phyloP scores from a whole-genome alignment of 2,797 vertebrate species.

The Hydrolagus colliei region DNA sequence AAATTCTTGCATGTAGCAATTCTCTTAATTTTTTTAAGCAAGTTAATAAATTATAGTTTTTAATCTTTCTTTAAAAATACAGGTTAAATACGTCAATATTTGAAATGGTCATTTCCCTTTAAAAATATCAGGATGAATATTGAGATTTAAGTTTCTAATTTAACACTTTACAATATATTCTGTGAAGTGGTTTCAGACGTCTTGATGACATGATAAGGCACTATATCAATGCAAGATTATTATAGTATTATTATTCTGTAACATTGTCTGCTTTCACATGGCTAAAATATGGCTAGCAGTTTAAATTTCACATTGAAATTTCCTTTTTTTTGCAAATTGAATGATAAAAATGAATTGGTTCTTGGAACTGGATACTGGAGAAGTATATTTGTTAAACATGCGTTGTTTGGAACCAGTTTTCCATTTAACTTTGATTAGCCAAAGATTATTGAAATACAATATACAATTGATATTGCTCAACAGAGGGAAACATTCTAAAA shows the following conservation, averaged over 20 bases:
- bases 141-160: background rate
- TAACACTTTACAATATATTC: background rate
- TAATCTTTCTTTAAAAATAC: background rate
- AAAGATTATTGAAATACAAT: background rate
- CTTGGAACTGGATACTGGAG: background rate
- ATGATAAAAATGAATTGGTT: constrained; percentile 12
- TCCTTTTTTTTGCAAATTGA: background rate
- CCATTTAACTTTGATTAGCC: background rate
- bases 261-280: background rate
- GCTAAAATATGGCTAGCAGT: background rate
- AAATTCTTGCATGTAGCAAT: background rate
- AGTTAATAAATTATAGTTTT: background rate
- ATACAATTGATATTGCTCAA: background rate
- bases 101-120: background rate
- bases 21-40: background rate
- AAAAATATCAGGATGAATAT: background rate
- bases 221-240: too few relatives aligned
- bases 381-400: background rate
- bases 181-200: too few relatives aligned
- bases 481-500: background rate
- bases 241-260: too few relatives aligned
- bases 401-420: constrained; percentile 8
- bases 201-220: too few relatives aligned
- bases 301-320: background rate
- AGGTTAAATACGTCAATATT: background rate